Base-by-base conservation (phyloP, 2,888 invertebrate species). In the Drosophila kuntzei region DNA sequence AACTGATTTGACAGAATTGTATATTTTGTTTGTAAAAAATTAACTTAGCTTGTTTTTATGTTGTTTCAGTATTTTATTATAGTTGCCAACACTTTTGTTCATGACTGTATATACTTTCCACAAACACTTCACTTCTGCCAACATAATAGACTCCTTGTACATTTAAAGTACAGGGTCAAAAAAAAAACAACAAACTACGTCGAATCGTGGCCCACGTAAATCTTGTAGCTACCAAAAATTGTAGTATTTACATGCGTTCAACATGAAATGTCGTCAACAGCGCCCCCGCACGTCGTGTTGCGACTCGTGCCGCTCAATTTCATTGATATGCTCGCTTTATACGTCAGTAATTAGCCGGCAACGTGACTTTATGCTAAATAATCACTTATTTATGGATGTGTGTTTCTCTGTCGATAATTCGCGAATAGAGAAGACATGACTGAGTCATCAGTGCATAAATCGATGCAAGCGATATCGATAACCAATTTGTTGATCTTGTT, bases 341-440 rank as follows among this genome's bases (percentile, higher is more conserved):
- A 75, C 88, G 86, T 83, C 88, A 87, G 63, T 55, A 62, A 66
- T 69, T 64, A 32, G 66, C 69, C 77, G 71, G 71, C 77, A 88
- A 82, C 83, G 83, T 88, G 88, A 61, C 64, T 65, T 76, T 80
- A 80, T 77, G 87, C 65, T 74, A 79, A 86, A 36, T 32, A 18
- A 27, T 46, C 34, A 16, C 11, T n/a, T 27, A 50, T 12, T 22
- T 36, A 27, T 27, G 43, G 0, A 11, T 11, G 18, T 20, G 16
- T 9, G 12, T 34, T 25, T 8, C 14, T 37, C 14, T 37, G 27
- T 20, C 60, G 44, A 53, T 53, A 29, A 34, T 16, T 25, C 9
- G 51, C 41, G 1, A 37, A 14, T 9, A 11, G 14, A 8, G 14
- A 44, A 25, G 14, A 16, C 25, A 6, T 4, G 9, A 14, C 8